Conservation (phyloP, 2,888 invertebrate genomes). For the Campoplex nolae region DNA sequence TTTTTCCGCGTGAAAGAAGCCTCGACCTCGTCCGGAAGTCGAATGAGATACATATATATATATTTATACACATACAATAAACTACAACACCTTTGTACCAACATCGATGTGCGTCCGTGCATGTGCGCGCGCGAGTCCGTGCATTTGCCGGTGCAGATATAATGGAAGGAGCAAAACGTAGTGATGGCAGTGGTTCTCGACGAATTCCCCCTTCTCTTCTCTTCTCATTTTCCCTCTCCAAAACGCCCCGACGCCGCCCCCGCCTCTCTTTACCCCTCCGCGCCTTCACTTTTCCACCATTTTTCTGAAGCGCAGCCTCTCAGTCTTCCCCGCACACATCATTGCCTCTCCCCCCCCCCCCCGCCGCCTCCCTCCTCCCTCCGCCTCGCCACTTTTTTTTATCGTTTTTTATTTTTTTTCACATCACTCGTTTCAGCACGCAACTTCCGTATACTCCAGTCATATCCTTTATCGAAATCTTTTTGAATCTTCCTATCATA, state of each 20-base stretch:
- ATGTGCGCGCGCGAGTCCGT: slow-evolving; percentile 7
- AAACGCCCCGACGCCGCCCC: slow-evolving; percentile 61
- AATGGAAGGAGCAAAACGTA: slow-evolving; percentile 49
- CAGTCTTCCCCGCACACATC: slow-evolving; percentile 14
- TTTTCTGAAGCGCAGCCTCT: slow-evolving; percentile 59
- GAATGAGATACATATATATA: slow-evolving; percentile 58
- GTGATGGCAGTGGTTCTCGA: slow-evolving; percentile 51
- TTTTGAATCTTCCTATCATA: slow-evolving; percentile 9
- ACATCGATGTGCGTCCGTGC: not conserved
- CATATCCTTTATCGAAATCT: slow-evolving; percentile 45
- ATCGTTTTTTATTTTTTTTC: not conserved
- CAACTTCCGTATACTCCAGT: slow-evolving; percentile 46
- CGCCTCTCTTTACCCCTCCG: slow-evolving; percentile 45
- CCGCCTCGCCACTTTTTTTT: not conserved
- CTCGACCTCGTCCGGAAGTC: slow-evolving; percentile 80
- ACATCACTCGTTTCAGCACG: slow-evolving; percentile 32
- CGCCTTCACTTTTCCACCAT: slow-evolving; percentile 60
- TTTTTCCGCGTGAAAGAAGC: slow-evolving; percentile 81
- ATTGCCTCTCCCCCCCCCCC: not conserved
- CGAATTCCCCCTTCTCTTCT: slow-evolving; percentile 60
- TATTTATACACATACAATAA: not conserved
- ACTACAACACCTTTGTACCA: not conserved
- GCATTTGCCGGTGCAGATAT: slow-evolving; percentile 3
- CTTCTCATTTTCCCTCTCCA: slow-evolving; percentile 55
- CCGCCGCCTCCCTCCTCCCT: not conserved